These are phyloP conservation scores for Drosophila pruinosa DNA, from an alignment of 1,140 invertebrate genomes.

Conservation along the genomic window DNA sequence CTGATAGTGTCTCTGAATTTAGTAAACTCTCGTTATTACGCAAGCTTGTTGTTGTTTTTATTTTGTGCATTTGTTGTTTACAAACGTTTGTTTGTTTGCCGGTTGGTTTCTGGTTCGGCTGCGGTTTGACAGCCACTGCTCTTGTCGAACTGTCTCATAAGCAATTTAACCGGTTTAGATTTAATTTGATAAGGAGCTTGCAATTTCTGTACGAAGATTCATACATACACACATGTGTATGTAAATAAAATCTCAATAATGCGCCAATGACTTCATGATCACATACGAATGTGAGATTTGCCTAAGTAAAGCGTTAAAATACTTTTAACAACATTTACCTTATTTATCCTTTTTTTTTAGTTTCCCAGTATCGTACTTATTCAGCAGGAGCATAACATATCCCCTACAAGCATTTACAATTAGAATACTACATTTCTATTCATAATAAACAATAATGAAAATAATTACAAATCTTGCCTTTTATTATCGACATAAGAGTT, in stretches of 20 bases:
- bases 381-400: too few relatives aligned
- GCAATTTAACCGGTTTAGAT: conserved; percentile 29
- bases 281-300: neutral
- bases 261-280: neutral
- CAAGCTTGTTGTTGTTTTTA: conserved; percentile 24
- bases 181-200: neutral
- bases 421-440: too few relatives aligned
- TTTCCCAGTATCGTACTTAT: neutral
- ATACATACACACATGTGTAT: too few relatives aligned
- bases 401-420: too few relatives aligned
- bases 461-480: too few relatives aligned
- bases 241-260: neutral
- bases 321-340: neutral
- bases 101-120: conserved; percentile 15
- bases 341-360: neutral
- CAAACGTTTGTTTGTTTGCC: conserved; percentile 42
- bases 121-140: conserved; percentile 21
- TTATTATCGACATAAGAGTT: too few relatives aligned
- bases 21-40: conserved; percentile 9
- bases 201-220: neutral
- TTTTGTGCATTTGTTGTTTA: conserved; percentile 30
- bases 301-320: too few relatives aligned
- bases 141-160: conserved; percentile 7
- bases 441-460: too few relatives aligned
- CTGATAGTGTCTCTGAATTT: neutral